Base-by-base conservation (phyloP, 2,113 vertebrate species). In the Otolemur garnettii region DNA sequence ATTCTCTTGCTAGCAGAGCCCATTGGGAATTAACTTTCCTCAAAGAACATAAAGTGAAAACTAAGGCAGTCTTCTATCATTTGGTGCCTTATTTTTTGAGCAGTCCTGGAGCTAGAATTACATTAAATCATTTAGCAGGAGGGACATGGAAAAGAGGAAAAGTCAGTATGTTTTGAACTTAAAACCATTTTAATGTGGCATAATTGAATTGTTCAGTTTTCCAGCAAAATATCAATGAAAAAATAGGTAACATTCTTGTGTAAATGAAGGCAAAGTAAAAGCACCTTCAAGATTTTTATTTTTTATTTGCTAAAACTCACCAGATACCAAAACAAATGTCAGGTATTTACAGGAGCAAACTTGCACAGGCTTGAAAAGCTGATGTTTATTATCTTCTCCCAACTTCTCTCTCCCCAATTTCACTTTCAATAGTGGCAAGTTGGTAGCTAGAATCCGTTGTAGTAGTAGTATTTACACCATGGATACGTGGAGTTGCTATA, bases 71-170 rank as follows among this genome's bases (percentile, higher is more conserved):
- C 78, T 96, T 97, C 95, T 92, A 92, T 74, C 57, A 91, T 91
- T 66, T 81, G 88, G 33, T 93, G 13, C 8, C 86, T 92, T 90
- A 72, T 82, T 91, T 96, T 28, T 89, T 91, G 55, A 95, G 81
- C 89, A 89, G 84, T 97, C 66, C 91, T 96, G 85, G 80, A 95
- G 55, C 38, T 91, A 96, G 77, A 96, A 59, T 93, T 94, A 84
- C 64, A 96, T 80, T 71, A 96, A 71, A 10, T 78, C 7, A 35
- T 57, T 50, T 81, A 50, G 45, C n/a, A 55, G 28, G 7, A 38
- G 19, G 33, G 19, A 74, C 7, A 79, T 53, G 88, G 17, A n/a
- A 81, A 90, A 38, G 26, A 87, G 17, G 28, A 62, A 87, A 33
- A 19, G 9, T 19, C 83, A 77, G 26, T 87, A 80, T 45, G 1